Evolutionary conservation across 2,797 vertebrate species (phyloP).

Genomic region (Ceryle rudis): DNA sequence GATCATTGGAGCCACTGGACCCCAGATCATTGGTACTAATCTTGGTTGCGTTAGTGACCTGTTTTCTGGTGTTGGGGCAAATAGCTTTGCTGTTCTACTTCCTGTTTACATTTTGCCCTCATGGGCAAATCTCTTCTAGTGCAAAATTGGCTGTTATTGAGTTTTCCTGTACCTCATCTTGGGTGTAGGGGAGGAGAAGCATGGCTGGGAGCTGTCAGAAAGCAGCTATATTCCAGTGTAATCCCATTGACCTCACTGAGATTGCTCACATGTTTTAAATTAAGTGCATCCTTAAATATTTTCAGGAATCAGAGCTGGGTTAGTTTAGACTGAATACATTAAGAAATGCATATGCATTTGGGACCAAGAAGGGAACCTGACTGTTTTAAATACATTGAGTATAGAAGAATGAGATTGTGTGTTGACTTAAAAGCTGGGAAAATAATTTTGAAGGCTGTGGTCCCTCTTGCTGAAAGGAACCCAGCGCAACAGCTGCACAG

Average conservation of each 20-base stretch:
- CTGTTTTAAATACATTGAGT: constrained; percentile 23
- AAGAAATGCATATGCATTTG: constrained; percentile 13
- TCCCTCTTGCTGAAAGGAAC: neutral
- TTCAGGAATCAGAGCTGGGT: neutral
- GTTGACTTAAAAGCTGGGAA: neutral
- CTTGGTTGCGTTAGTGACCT: neutral
- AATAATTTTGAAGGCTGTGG: neutral
- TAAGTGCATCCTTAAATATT: neutral
- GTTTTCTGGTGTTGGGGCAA: neutral
- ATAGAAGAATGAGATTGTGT: neutral
- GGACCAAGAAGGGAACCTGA: constrained; percentile 5
- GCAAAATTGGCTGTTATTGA: neutral
- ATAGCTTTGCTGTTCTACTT: neutral
- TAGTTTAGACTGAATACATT: constrained; percentile 15
- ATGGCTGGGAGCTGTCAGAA: neutral
- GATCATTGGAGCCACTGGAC: neutral
- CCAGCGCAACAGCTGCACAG: accelerated
- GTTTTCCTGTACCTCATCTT: neutral
- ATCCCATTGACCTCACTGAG: neutral
- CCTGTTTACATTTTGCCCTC: neutral
- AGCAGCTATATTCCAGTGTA: neutral
- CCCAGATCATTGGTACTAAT: accelerated
- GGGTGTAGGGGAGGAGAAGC: neutral
- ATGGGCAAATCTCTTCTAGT: neutral
- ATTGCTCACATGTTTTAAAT: constrained; percentile 28